Evolutionary conservation across 2,113 vertebrate genomes (phyloP).

Genomic region (Proteles cristata): DNA sequence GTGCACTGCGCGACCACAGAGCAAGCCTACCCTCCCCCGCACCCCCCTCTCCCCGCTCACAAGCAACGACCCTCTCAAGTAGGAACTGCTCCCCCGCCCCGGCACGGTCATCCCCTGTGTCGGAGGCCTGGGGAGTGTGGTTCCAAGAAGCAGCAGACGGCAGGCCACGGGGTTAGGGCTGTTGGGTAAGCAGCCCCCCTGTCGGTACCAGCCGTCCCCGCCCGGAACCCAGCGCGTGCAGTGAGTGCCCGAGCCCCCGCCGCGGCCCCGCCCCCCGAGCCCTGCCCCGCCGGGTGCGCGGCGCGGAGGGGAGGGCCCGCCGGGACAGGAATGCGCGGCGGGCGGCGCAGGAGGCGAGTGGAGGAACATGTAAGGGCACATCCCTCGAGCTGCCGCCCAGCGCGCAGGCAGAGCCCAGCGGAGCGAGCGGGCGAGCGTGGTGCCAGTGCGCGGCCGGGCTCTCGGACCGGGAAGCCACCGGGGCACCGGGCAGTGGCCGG

Average conservation of each 20-base stretch:
- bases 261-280: background rate
- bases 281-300: conserved; percentile 59
- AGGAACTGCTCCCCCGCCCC: no score
- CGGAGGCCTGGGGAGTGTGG: background rate
- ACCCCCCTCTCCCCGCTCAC: no score
- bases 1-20: background rate
- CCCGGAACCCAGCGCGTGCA: background rate
- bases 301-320: conserved; percentile 84
- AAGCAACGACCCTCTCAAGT: background rate
- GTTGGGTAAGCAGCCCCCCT: background rate
- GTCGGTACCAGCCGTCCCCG: background rate
- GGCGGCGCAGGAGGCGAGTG: conserved; percentile 76
- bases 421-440: background rate
- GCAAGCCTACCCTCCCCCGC: background rate
- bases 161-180: background rate
- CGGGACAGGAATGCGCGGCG: conserved; percentile 83
- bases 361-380: conserved; percentile 91
- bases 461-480: background rate
- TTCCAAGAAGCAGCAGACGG: background rate
- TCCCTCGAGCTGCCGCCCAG: conserved; percentile 83
- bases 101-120: fast-evolving
- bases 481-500: background rate
- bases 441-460: background rate
- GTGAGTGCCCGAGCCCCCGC: background rate
- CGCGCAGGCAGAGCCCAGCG: conserved; percentile 24